Conservation (phyloP, 2,113 vertebrate species). For the Dasypus novemcinctus region DNA sequence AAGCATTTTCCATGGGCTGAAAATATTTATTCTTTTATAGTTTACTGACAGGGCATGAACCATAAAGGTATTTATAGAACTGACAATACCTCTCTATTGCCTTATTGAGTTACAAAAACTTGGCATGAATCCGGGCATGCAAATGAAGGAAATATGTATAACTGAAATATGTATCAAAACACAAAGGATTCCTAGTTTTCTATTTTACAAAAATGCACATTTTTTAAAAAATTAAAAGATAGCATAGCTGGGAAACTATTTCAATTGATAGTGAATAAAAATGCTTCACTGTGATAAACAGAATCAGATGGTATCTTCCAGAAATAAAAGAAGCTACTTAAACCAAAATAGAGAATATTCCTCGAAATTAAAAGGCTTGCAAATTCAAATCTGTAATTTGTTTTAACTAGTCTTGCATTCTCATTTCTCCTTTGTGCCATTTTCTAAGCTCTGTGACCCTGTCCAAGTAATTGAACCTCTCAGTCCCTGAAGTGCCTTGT, state of each 20-base stretch:
- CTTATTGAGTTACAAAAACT: not conserved
- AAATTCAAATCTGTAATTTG: not conserved
- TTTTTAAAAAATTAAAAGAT: conserved; percentile 26
- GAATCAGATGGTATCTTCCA: not conserved
- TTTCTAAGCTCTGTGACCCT: not conserved
- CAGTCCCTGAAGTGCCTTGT: conserved; percentile 2
- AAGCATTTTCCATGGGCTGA: conserved; percentile 24
- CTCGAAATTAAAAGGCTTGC: not conserved
- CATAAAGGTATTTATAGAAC: conserved; percentile 32
- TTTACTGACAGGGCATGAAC: not conserved
- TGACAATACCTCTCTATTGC: not conserved
- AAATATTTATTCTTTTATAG: conserved; percentile 54
- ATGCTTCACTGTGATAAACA: conserved; percentile 10
- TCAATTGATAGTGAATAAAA: conserved; percentile 17
- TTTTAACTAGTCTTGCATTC: not conserved
- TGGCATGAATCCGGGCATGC: not conserved
- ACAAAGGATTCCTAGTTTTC: not conserved
- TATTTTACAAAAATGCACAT: conserved; percentile 5
- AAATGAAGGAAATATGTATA: conserved; percentile 10
- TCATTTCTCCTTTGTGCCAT: not conserved
- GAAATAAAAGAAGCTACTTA: conserved; percentile 11
- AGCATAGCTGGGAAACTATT: not conserved
- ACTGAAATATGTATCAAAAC: not conserved
- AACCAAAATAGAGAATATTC: not conserved
- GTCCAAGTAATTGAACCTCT: not conserved